These are phyloP conservation scores for Xyliphius kryptos DNA, from an alignment of 2,113 vertebrate species.

Conservation along the genomic window DNA sequence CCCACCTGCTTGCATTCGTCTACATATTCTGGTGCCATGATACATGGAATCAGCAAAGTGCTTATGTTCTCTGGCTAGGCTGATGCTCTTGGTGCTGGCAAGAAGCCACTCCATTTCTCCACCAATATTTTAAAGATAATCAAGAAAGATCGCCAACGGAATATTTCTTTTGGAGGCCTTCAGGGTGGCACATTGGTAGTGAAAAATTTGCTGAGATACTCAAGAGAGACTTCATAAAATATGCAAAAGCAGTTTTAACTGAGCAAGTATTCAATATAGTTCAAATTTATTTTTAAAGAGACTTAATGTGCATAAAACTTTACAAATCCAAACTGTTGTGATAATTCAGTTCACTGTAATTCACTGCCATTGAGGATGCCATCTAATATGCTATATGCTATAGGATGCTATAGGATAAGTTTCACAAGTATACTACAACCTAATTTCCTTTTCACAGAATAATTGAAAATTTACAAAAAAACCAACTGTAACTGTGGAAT, in stretches of 20 bases:
- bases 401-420: slow-evolving; percentile 48
- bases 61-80: slow-evolving; percentile 32
- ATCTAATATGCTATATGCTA: no score
- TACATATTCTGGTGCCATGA: slow-evolving; percentile 16
- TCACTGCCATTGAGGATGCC: no score
- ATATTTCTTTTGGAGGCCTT: slow-evolving; percentile 61
- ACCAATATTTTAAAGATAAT: slow-evolving; percentile 44
- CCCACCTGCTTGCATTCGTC: slow-evolving; percentile 38
- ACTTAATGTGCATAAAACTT: no score
- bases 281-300: no score
- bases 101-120: slow-evolving; percentile 50
- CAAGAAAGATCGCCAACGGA: slow-evolving; percentile 61
- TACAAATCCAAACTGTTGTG: no score
- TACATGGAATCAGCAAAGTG: slow-evolving; percentile 6
- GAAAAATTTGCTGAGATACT: slow-evolving; percentile 65
- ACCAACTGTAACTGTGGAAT: slow-evolving; percentile 50
- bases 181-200: slow-evolving; percentile 56
- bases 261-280: not conserved
- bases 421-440: slow-evolving; percentile 49
- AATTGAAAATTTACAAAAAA: slow-evolving; percentile 50
- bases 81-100: slow-evolving; percentile 14
- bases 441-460: no score
- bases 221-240: slow-evolving; percentile 62
- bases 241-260: slow-evolving; percentile 43
- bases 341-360: no score